A percentile compares a stretch with the other conserved stretches of the same genome.
Evolutionary conservation across 2,797 vertebrate genomes (phyloP).

Genomic region (Sebastes goodei): DNA sequence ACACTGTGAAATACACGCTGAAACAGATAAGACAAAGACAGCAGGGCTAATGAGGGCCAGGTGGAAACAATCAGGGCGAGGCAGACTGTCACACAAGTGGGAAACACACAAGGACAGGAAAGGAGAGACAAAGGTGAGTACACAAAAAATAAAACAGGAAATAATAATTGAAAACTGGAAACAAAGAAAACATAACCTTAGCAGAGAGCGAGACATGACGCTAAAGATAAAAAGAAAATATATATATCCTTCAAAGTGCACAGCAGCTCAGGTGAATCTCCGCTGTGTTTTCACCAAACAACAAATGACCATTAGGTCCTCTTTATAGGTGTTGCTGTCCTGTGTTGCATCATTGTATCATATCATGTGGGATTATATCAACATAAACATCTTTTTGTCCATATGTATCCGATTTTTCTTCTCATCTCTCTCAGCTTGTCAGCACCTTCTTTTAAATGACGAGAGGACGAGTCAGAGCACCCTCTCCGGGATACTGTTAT

Average conservation of each 20-base stretch:
- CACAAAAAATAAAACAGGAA: not conserved
- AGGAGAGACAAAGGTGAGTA: not conserved
- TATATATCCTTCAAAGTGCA: not conserved
- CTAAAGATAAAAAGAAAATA: not conserved
- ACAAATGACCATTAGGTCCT: not conserved
- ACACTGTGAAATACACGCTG: not conserved
- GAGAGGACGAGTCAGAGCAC: not conserved
- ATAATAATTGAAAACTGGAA: not conserved
- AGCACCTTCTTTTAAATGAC: conserved; percentile 4
- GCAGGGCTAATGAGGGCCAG: not conserved
- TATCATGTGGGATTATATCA: conserved; percentile 4
- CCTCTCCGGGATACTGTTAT: not conserved
- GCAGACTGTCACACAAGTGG: not conserved
- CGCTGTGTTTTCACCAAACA: not conserved
- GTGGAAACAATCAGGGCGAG: not conserved
- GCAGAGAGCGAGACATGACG: not conserved
- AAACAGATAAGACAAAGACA: not conserved
- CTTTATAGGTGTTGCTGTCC: not conserved
- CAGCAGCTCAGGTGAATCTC: not conserved
- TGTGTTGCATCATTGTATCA: not conserved
- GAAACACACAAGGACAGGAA: not conserved
- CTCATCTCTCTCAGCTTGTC: conserved; percentile 17
- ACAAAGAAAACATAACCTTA: not conserved
- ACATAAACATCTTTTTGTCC: not conserved
- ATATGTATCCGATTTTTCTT: not conserved